A percentile compares a stretch with the other conserved stretches of the same genome.
phyloP scores from a whole-genome alignment of 1,140 invertebrate genomes.

The Meteorus sp. region DNA sequence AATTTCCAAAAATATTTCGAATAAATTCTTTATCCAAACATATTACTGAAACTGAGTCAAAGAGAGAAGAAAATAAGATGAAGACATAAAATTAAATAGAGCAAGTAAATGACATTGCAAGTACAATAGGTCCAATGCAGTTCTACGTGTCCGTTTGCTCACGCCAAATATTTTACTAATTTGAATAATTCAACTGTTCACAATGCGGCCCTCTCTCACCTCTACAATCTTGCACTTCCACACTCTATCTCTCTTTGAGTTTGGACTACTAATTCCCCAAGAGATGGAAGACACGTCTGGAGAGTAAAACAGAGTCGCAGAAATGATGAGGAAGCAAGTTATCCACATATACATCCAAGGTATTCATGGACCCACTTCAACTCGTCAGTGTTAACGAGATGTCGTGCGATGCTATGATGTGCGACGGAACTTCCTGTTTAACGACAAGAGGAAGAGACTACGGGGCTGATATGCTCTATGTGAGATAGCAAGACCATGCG shows the following conservation, averaged over 20 bases:
- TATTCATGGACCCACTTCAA: no score
- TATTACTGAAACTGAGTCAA: no score
- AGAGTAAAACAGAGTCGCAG: conserved; percentile 22
- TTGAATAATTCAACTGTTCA: conserved; percentile 43
- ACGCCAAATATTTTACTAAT: conserved; percentile 40
- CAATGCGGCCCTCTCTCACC: no score
- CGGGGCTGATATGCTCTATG: neutral
- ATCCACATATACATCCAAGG: no score
- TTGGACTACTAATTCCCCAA: conserved; percentile 33
- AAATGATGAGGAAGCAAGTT: conserved; percentile 3
- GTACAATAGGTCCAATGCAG: neutral
- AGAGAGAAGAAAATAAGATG: neutral
- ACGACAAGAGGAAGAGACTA: conserved; percentile 19
- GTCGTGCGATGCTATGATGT: conserved; percentile 31
- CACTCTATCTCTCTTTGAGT: neutral
- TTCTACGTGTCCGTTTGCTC: conserved; percentile 8
- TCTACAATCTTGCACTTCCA: conserved; percentile 17
- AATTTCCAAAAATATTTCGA: no score
- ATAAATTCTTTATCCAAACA: no score
- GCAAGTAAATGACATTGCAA: conserved; percentile 10
- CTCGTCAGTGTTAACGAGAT: conserved; percentile 43
- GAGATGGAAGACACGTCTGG: conserved; percentile 29
- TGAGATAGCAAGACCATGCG: neutral
- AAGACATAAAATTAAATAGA: conserved; percentile 1
- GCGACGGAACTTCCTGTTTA: conserved; percentile 26